phyloP scores from a whole-genome alignment of 2,888 invertebrate species.

The Mylabris sibirica region DNA sequence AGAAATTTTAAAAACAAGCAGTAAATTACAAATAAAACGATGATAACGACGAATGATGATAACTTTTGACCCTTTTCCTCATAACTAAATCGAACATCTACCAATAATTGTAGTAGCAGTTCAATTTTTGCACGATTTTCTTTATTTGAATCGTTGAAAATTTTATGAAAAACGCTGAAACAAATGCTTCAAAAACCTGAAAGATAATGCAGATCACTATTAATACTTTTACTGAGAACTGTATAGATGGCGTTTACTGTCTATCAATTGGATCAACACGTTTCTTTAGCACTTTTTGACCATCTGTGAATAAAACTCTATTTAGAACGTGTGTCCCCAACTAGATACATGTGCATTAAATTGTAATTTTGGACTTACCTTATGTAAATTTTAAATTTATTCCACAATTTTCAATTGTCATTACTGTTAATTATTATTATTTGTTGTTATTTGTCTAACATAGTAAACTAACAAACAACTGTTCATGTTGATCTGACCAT shows the following conservation, averaged over 20 bases:
- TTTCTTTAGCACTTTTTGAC: not conserved
- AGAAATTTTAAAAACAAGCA: slow-evolving; percentile 24
- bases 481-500: slow-evolving; percentile 22
- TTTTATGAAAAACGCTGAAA: not conserved
- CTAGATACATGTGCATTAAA: too few relatives aligned
- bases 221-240: not conserved
- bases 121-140: too few relatives aligned
- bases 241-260: not conserved
- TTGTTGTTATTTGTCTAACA: not conserved
- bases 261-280: not conserved
- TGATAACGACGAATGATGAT: not conserved
- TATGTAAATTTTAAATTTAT: slow-evolving; percentile 16
- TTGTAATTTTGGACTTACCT: slow-evolving; percentile 23
- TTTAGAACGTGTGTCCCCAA: too few relatives aligned
- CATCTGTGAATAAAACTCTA: not conserved
- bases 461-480: slow-evolving; percentile 10
- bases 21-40: not conserved
- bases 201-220: not conserved
- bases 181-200: not conserved
- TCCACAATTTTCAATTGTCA: slow-evolving; percentile 17
- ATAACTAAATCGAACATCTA: not conserved
- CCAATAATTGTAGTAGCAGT: too few relatives aligned
- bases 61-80: slow-evolving; percentile 1
- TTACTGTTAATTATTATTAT: not conserved
- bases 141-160: too few relatives aligned